Percentiles rank a stretch among this genome's conserved stretches.
These are phyloP conservation scores for Strigamia crassipes DNA, from an alignment of 2,888 invertebrate genomes.

Conservation along the genomic window DNA sequence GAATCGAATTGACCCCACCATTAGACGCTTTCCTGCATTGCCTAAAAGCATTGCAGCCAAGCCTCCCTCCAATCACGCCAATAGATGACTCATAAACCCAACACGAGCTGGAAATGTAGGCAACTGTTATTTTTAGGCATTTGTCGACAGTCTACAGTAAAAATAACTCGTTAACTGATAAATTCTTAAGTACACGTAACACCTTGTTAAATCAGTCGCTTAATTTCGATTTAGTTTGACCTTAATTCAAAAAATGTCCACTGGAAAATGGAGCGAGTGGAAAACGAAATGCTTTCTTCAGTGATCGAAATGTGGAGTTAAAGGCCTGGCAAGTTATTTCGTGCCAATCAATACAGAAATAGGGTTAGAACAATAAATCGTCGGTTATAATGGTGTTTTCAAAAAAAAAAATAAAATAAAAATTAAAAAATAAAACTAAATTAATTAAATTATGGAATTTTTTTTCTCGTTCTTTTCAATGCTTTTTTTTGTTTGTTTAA, in stretches of 20 bases:
- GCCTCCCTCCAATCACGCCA: constrained; percentile 18
- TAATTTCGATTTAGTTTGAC: background rate
- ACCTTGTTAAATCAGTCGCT: constrained; percentile 12
- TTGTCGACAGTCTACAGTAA: constrained; percentile 3
- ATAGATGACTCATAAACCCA: constrained; percentile 14
- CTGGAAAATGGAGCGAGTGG: background rate
- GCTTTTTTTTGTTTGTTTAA: too few relatives aligned
- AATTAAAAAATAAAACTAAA: background rate
- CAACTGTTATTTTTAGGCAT: constrained; percentile 27
- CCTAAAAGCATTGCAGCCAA: constrained; percentile 13
- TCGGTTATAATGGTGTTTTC: background rate
- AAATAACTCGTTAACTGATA: constrained; percentile 18
- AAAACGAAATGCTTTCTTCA: background rate
- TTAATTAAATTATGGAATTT: background rate
- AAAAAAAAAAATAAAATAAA: background rate
- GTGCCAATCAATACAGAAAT: constrained; percentile 19
- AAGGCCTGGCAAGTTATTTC: background rate
- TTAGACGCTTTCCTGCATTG: constrained; percentile 11
- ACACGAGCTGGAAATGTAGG: background rate
- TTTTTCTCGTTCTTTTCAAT: background rate
- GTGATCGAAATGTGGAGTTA: background rate
- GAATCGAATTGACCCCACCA: constrained; percentile 26
- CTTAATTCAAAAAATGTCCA: background rate
- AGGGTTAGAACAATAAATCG: background rate
- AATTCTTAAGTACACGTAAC: constrained; percentile 30